Evolutionary conservation across 2,797 vertebrate species (phyloP).

Genomic region (Buphagus erythrorhynchus): DNA sequence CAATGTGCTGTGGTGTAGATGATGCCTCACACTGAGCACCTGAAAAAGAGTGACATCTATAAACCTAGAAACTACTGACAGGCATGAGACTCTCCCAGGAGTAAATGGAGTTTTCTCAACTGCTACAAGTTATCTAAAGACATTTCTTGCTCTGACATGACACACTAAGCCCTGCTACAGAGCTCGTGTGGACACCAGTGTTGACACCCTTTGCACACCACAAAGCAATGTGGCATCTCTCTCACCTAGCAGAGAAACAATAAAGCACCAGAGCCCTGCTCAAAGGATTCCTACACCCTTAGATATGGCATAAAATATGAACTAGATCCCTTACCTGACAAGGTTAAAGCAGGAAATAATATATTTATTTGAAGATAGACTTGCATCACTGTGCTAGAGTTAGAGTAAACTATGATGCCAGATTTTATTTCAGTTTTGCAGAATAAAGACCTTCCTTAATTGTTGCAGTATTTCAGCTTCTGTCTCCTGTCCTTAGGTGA

Average conservation of each 20-base stretch:
- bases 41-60: not conserved
- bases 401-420: not conserved
- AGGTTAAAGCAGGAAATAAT: not conserved
- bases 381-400: not conserved
- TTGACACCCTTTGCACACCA: not conserved
- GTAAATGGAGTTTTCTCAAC: not conserved
- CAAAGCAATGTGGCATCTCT: not conserved
- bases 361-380: not conserved
- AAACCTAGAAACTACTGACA: not conserved
- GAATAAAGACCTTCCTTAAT: not conserved
- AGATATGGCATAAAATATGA: not conserved
- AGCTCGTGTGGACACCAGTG: accelerated
- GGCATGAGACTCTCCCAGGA: not conserved
- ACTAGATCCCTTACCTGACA: not conserved
- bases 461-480: not conserved
- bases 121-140: not conserved
- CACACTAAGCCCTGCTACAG: not conserved
- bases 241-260: not conserved
- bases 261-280: not conserved
- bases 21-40: not conserved
- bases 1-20: not conserved
- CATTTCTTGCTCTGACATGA: not conserved
- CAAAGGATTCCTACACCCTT: not conserved
- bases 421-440: not conserved
- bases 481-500: not conserved